These are phyloP conservation scores for Eupithecia pulchellata DNA, from an alignment of 2,888 invertebrate species.

Conservation along the genomic window DNA sequence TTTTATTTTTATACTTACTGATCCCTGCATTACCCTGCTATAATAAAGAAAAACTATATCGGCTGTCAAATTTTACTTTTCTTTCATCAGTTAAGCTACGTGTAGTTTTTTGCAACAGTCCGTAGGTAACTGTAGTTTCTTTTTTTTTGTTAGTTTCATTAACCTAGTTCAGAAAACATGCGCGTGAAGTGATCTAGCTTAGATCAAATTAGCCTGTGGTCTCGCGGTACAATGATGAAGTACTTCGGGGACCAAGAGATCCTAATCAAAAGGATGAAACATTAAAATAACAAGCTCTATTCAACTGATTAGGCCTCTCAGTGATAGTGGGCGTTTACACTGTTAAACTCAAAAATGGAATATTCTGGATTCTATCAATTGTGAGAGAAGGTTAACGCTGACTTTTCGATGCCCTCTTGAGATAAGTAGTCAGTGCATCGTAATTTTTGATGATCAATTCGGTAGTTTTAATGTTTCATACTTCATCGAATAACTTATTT, in stretches of 20 bases:
- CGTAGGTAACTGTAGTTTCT: no score
- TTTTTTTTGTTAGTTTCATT: no score
- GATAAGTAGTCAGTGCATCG: neutral
- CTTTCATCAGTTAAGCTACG: no score
- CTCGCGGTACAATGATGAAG: conserved; percentile 37
- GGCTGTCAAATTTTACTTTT: neutral
- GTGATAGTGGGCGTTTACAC: conserved; percentile 23
- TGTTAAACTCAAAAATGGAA: neutral
- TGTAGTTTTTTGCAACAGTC: no score
- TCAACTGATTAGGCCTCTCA: conserved; percentile 29
- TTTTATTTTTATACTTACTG: neutral
- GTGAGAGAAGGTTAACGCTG: neutral
- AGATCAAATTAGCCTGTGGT: neutral
- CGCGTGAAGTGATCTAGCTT: conserved; percentile 16
- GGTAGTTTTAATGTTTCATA: no score
- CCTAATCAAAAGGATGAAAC: conserved; percentile 44
- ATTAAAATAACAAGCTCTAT: conserved; percentile 37
- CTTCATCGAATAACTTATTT: no score
- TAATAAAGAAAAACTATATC: neutral
- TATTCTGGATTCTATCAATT: neutral
- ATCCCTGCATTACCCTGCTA: neutral
- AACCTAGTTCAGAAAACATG: no score
- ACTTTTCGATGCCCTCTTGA: neutral
- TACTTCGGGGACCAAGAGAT: conserved; percentile 38
- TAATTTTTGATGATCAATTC: neutral